phyloP scores from a whole-genome alignment of 2,113 vertebrate species.

The Centropus bengalensis region DNA sequence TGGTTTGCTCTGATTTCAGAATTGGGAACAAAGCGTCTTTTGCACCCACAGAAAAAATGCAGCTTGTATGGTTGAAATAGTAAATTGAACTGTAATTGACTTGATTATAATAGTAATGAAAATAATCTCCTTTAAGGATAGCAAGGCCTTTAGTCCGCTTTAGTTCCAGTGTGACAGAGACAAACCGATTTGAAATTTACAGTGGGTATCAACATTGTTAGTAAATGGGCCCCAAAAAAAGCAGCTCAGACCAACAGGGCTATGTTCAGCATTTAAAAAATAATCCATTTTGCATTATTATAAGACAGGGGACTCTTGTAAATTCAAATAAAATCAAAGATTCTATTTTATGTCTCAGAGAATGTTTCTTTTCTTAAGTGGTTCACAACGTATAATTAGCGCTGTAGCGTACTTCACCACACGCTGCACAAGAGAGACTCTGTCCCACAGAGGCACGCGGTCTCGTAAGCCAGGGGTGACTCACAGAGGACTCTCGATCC shows the following conservation, averaged over 20 bases:
- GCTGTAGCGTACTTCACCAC: not conserved
- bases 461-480: not conserved
- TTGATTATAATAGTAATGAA: slow-evolving; percentile 7
- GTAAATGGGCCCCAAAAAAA: not conserved
- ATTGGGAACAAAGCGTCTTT: not conserved
- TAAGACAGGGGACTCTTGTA: slow-evolving; percentile 44
- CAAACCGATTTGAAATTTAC: slow-evolving; percentile 20
- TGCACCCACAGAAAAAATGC: not conserved
- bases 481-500: not conserved
- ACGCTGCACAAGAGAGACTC: not conserved
- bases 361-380: slow-evolving; percentile 62
- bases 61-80: not conserved
- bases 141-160: not conserved
- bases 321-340: slow-evolving; percentile 57
- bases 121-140: not conserved
- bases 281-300: not conserved
- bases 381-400: slow-evolving; percentile 29
- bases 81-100: slow-evolving; percentile 35
- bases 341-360: slow-evolving; percentile 38
- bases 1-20: slow-evolving; percentile 17
- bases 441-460: not conserved
- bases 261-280: not conserved
- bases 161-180: not conserved
- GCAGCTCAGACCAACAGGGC: not conserved
- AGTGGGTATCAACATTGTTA: not conserved